These are phyloP conservation scores for Diplolepis rosae DNA, from an alignment of 2,888 invertebrate species.

Conservation along the genomic window DNA sequence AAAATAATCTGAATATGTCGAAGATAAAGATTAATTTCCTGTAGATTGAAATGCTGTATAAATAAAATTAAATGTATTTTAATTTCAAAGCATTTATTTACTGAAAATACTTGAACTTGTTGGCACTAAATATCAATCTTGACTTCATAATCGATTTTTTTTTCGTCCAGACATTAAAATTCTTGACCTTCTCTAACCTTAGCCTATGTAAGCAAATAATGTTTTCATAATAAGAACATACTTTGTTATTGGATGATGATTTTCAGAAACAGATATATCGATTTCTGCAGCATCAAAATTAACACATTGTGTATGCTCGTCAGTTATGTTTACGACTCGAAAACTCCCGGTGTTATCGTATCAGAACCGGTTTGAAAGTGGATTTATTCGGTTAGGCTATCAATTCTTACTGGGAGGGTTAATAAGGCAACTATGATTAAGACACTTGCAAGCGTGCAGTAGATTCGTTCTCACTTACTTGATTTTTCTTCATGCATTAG, in stretches of 20 bases:
- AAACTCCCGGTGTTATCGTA: slow-evolving; percentile 54
- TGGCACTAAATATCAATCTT: too few species aligned
- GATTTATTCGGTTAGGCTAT: slow-evolving; percentile 67
- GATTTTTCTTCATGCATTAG: background rate
- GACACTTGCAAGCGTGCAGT: slow-evolving; percentile 40
- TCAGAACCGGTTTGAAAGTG: slow-evolving; percentile 63
- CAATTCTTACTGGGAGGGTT: slow-evolving; percentile 61
- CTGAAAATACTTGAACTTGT: too few species aligned
- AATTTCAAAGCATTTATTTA: too few species aligned
- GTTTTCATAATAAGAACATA: too few species aligned
- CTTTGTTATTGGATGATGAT: background rate
- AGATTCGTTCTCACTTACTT: slow-evolving; percentile 45
- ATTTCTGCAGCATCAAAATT: background rate
- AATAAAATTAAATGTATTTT: too few species aligned
- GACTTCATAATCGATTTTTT: too few species aligned
- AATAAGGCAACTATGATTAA: slow-evolving; percentile 63
- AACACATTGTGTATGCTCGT: slow-evolving; percentile 7
- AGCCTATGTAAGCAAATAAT: too few species aligned
- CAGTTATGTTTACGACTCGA: slow-evolving; percentile 62
- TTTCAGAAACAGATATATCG: background rate
- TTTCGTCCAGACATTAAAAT: too few species aligned
- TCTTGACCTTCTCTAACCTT: too few species aligned
- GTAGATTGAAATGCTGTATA: too few species aligned
- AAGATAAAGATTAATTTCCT: too few species aligned
- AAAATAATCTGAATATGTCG: too few species aligned